Base-by-base conservation (phyloP, 2,113 vertebrate species). In the Sebastes fasciatus region DNA sequence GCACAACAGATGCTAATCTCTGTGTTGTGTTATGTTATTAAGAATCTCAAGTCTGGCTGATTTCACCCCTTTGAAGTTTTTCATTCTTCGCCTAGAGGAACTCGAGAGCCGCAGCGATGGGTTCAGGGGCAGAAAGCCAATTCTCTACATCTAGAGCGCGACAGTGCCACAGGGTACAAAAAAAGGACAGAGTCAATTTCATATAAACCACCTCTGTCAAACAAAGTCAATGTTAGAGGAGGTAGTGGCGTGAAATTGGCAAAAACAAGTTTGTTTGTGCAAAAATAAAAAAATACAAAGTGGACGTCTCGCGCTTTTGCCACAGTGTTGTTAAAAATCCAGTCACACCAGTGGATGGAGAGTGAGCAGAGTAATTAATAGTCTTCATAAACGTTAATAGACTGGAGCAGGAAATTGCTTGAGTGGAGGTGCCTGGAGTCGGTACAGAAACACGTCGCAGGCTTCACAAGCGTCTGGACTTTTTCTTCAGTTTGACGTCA, bases 61-160 rank as follows among this genome's bases (percentile, higher is more conserved):
- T 83, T 71, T 81, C 42, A 7, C 12, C 12, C 9, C 71, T 90
- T 85, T 87, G 80, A 87, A 86, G 85, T 26, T 74, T 63, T 51
- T 62, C 34, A 43, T 62, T 79, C 57, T 61, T 34, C 6, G 45
- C 79, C 69, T 58, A 0, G 3, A 76, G 65, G 61, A 75, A 54
- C 14, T 73, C 13, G 40, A 58, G 60, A 66, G 68, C 66, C 68
- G 8, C 42, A 52, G 77, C 58, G 6, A 16, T 17, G 63, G 48
- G 43, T 57, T 43, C 70, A 48, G 16, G 42, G 57, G 52, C 48
- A 60, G 23, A 26, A 60, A 63, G 70, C 19, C 79, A 76, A 54
- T 80, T 76, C n/a, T 61, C 55, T 26, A 51, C 55, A 58, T 86
- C 23, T 48, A 1, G 71, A 86, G 78, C 12, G 42, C 7, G 66